Percentiles rank a stretch among this genome's conserved stretches.
Conservation (phyloP, 2,113 vertebrate species). For the Rhynchomys soricoides region DNA sequence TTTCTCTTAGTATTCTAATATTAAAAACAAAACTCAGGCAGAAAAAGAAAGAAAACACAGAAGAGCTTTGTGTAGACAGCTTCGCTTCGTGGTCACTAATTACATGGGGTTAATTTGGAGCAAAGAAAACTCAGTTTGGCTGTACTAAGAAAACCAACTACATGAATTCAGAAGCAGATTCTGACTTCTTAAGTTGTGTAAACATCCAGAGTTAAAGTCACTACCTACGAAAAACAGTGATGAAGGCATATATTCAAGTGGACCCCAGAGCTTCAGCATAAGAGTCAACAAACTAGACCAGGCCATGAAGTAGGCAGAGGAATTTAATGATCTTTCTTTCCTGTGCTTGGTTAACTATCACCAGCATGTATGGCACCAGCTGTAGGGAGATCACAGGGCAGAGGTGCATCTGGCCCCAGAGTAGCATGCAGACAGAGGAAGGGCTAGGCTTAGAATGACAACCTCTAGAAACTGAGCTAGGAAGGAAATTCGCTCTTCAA, state of each 20-base stretch:
- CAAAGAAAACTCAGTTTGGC: background rate
- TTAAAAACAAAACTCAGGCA: background rate
- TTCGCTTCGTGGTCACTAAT: background rate
- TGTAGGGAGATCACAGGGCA: background rate
- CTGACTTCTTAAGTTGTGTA: background rate
- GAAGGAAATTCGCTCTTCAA: constrained; percentile 25
- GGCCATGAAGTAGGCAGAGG: rapidly evolving
- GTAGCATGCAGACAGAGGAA: background rate
- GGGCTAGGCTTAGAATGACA: background rate
- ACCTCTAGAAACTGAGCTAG: background rate
- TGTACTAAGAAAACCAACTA: background rate
- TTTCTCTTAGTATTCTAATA: background rate
- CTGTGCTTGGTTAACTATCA: background rate
- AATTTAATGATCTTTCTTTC: too few relatives aligned
- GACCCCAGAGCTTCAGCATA: background rate
- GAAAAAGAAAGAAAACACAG: background rate
- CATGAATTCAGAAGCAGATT: background rate
- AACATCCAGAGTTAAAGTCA: background rate
- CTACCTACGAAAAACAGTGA: background rate
- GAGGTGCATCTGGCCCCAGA: background rate
- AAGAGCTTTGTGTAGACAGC: background rate
- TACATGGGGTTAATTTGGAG: background rate
- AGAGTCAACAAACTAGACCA: background rate
- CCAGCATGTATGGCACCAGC: background rate
- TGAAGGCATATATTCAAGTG: background rate